Evolutionary conservation across 2,888 invertebrate species (phyloP), one percentile per base, ranked within the genome.

Genomic region (Achlya flavicornis): DNA sequence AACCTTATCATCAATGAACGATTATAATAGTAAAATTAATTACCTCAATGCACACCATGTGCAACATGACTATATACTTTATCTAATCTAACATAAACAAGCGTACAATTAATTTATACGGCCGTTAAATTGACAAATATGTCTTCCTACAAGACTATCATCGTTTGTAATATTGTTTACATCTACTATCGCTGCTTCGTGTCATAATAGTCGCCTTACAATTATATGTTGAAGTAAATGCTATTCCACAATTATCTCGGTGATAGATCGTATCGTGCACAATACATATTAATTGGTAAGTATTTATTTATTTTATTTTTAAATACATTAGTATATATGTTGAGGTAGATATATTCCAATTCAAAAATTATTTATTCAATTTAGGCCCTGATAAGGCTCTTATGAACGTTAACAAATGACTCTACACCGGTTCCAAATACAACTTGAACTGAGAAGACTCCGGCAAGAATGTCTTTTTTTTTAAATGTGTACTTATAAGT

Each of bases 131-230:
- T 46, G 46, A 46, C 46, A 46, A 46, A 46, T 46, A 46, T 48
- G 48, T 7, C n/a, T 16, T 48, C 48, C 48, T 48, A 8, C 48
- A 48, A 48, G 16, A 48, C 48, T 48, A 48, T 48, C 48, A 16
- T 48, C 16, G 48, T 16, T 48, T 10, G 10, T 48, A 16, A 48
- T 16, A 48, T 48, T 48, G 48, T 48, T 48, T 48, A 48, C 19
- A 53, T 53, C 53, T 53, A 53, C 19, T 53, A 53, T 53, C 53
- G 19, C 53, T 19, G n/a, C 19, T 53, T 16, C 53, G 19, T 53
- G 53, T 53, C 53, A 53, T 19, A 53, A 53, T 53, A 10, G 53
- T 48, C 16, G 48, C 19, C 19, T 19, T 53, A 19, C 53, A 19
- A 53, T 53, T 53, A 53, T 19, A 53, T 16, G 48, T 14, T 41